Base-by-base conservation (phyloP, 2,113 vertebrate genomes). In the Tautogolabrus adspersus region DNA sequence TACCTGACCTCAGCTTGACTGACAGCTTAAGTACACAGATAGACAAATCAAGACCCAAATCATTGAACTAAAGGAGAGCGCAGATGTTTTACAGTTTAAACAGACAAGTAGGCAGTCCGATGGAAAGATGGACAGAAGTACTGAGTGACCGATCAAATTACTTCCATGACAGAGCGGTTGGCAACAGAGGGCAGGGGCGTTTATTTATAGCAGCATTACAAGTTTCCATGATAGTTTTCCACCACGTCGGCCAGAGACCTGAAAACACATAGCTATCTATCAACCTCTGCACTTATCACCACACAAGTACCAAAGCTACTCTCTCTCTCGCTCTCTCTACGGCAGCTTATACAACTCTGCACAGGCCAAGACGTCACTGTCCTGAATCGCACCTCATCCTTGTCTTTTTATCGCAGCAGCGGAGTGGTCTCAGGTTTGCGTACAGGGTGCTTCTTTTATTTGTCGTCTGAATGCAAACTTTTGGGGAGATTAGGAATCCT, bases 171-270 rank as follows among this genome's bases (percentile, higher is more conserved):
- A 75, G 73, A 13, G 1, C 64, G 79, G 72, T 59, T 86, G 86
- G 83, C 88, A 90, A 87, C 84, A 90, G 78, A 37, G 77, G 75
- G 79, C 42, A 49, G 64, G 79, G 63, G 66, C 55, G 70, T 84
- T 56, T 93, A 93, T 93, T 93, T 84, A 88, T 93, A 93, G 89
- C 71, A 82, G 21, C 88, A 89, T 88, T 86, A 87, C 87, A 65
- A 89, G 72, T 91, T 90, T 88, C 84, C 83, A 70, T 86, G 74
- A 79, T 78, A 89, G 79, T 93, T 93, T 42, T 93, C 88, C 88
- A 89, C 63, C 61, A 59, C 26, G 47, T 77, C 47, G 72, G 85
- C 91, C 90, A 91, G 76, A 85, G 72, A 85, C 58, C 68, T 82
- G 72, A 56, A 83, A 78, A 68, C 65, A 84, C 85, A 85, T 77